Evolutionary conservation across 2,888 invertebrate species (phyloP), one percentile per base, ranked within the genome.

Genomic region (Panzeria rudis): DNA sequence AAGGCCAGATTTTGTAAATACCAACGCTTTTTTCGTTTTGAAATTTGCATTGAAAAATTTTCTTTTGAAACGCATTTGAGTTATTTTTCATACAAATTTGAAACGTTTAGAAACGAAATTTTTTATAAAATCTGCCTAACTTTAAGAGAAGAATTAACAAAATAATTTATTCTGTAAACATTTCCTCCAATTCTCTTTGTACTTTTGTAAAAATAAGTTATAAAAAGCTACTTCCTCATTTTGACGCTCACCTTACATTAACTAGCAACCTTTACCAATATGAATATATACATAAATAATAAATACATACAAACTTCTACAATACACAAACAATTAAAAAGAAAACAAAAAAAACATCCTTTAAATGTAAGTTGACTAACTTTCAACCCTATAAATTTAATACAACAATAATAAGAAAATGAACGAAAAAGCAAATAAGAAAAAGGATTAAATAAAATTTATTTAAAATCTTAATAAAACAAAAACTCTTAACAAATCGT

Each of bases 391-490:
- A 50, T 59, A 47, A 50, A 29, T 73, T 66, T 59, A 73, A 38
- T 66, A 29, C 1, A 66, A 75, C 15, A 68, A 62, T 15, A 41
- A 41, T 9, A 44, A 38, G 25, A 50, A 61, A 64, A 35, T 20
- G 20, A 41, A 59, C 13, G 23, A 35, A 75, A n/a, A 11, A 52
- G 17, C 13, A 41, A 61, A 35, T 23, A 78, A 62, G 35, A 44
- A 54, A 52, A 52, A 29, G 13, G n/a, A 78, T 54, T 71, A 64
- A 82, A 76, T 75, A 81, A 75, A 75, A 75, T 50, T 75, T 80
- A 80, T 75, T 69, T 81, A 54, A 69, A 69, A 71, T 56, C 69
- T 76, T 47, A 76, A 62, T 76, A 82, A 61, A 76, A 75, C 50
- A 75, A 32, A 73, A 77, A 76, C 25, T 66, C 32, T 56, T 56